Percentiles rank a stretch among this genome's conserved stretches.
Evolutionary conservation across 1,140 invertebrate genomes (phyloP).

Genomic region (Tetraneura akinire): DNA sequence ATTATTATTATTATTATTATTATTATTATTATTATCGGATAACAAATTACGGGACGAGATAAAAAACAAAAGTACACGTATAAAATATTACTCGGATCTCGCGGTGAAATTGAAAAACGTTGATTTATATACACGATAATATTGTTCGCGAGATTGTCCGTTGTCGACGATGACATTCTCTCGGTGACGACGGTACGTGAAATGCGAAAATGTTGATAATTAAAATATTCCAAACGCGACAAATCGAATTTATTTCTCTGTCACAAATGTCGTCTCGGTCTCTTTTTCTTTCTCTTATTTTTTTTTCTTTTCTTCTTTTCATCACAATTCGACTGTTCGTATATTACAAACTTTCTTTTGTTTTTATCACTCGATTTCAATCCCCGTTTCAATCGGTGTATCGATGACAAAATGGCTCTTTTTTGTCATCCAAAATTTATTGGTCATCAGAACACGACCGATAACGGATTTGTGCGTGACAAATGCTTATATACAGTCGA

Average conservation of each 20-base stretch:
- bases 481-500: background rate
- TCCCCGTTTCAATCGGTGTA: too few species aligned
- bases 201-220: slow-evolving; percentile 11
- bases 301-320: too few species aligned
- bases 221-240: background rate
- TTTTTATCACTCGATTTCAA: too few species aligned
- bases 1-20: background rate
- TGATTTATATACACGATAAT: slow-evolving; percentile 19
- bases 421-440: too few species aligned
- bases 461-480: background rate
- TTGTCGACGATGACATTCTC: too few species aligned
- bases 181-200: background rate
- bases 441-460: too few species aligned
- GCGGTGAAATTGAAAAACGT: slow-evolving; percentile 20
- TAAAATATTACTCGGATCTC: background rate
- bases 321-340: too few species aligned
- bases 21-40: background rate
- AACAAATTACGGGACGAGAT: slow-evolving; percentile 13
- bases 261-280: too few species aligned
- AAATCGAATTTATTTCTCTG: slow-evolving; percentile 13
- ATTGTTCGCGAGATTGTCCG: too few species aligned
- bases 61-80: background rate
- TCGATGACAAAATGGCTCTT: too few species aligned
- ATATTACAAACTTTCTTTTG: too few species aligned
- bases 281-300: too few species aligned